Conservation (phyloP, 2,113 vertebrate genomes). For the Hyperopisus bebe region DNA sequence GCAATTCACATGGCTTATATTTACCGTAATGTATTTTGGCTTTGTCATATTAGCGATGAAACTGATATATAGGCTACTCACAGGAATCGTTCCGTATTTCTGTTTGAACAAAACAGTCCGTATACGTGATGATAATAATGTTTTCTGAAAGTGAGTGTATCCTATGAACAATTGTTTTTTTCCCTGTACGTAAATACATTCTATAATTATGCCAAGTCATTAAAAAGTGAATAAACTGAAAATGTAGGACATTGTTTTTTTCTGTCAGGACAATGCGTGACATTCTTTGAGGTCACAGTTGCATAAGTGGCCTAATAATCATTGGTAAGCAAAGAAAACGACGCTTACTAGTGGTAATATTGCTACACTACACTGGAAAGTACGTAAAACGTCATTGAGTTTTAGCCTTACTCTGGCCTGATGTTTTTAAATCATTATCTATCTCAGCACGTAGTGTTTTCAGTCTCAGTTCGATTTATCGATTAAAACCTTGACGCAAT, state of each 20-base stretch:
- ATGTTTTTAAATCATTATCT: background rate
- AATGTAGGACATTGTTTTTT: background rate
- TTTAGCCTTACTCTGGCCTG: background rate
- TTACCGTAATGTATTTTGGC: background rate
- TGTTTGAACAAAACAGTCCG: background rate
- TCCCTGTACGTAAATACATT: background rate
- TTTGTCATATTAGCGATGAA: background rate
- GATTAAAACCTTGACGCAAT: background rate
- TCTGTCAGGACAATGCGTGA: background rate
- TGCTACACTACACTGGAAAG: background rate
- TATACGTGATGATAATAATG: background rate
- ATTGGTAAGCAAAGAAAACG: background rate
- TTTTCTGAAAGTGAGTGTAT: background rate
- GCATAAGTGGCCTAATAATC: background rate
- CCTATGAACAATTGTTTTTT: background rate
- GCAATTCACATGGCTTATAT: background rate
- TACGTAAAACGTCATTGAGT: background rate
- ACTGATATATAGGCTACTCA: background rate
- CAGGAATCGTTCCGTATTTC: background rate
- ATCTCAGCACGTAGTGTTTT: background rate
- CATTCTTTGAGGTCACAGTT: slow-evolving; percentile 3
- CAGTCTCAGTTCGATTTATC: background rate
- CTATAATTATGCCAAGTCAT: background rate
- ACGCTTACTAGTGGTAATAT: background rate
- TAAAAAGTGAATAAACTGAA: background rate